Evolutionary conservation across 2,888 invertebrate genomes (phyloP).

Genomic region (Megalurothrips usitatus): DNA sequence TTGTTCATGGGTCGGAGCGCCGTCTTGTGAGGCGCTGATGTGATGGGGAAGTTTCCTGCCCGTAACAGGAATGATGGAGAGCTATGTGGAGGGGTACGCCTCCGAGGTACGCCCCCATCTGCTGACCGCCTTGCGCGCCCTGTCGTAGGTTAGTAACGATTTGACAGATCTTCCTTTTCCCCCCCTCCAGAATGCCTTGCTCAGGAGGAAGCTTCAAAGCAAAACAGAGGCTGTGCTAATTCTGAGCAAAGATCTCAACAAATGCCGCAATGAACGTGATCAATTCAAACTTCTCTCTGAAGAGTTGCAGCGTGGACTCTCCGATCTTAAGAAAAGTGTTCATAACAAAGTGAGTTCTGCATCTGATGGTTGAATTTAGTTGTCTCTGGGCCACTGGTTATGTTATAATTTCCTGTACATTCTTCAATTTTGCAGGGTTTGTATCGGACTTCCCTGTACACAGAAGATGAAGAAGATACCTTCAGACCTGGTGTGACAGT

Average conservation of each 20-base stretch:
- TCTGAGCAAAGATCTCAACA: constrained; percentile 69
- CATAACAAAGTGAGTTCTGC: constrained; percentile 36
- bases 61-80: not conserved
- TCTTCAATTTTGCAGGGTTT: constrained; percentile 33
- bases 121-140: not conserved
- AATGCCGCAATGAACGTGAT: constrained; percentile 73
- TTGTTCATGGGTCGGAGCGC: not conserved
- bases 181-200: constrained; percentile 53
- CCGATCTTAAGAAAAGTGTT: constrained; percentile 56
- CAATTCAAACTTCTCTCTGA: constrained; percentile 76
- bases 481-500: constrained; percentile 34
- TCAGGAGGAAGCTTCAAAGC: constrained; percentile 69
- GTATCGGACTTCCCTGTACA: constrained; percentile 34
- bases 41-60: not conserved
- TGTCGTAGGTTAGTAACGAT: not conserved
- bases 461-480: constrained; percentile 32
- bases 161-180: not conserved
- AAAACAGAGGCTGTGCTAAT: constrained; percentile 79
- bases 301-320: constrained; percentile 59
- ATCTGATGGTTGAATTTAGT: too few relatives aligned
- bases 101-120: not conserved
- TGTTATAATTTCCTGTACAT: not conserved
- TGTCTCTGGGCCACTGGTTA: too few relatives aligned
- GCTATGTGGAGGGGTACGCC: not conserved
- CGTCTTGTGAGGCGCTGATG: not conserved